Percentiles rank a stretch among this genome's conserved stretches.
Conservation (phyloP, 2,888 invertebrate genomes). For the Sialis fuliginosa region DNA sequence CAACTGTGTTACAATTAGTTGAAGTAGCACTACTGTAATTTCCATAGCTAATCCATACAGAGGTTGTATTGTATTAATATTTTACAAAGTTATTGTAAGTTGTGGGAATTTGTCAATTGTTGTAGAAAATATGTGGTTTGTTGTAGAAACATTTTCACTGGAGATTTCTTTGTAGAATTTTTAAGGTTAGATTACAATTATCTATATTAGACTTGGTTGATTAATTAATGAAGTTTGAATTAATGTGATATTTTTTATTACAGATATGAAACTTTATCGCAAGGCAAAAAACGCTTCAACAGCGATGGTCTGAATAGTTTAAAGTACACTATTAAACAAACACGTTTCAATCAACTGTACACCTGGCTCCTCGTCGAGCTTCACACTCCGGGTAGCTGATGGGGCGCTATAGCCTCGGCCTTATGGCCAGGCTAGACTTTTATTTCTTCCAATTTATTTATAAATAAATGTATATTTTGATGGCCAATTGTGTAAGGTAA, state of each 20-base stretch:
- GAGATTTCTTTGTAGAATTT: background rate
- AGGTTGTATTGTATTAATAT: too few relatives aligned
- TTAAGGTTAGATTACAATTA: background rate
- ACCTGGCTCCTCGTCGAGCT: constrained; percentile 69
- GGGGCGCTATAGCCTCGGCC: constrained; percentile 30
- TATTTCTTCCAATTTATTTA: too few relatives aligned
- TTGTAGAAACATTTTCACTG: too few relatives aligned
- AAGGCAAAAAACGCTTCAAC: constrained; percentile 65
- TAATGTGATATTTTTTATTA: constrained; percentile 14
- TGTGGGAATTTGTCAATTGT: too few relatives aligned
- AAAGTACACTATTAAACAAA: constrained; percentile 53
- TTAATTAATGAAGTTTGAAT: background rate
- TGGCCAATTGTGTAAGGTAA: too few relatives aligned
- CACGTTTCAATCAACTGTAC: constrained; percentile 53
- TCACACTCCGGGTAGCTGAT: constrained; percentile 49
- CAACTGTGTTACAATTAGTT: too few relatives aligned
- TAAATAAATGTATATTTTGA: too few relatives aligned
- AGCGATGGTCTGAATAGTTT: constrained; percentile 78
- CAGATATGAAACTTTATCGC: constrained; percentile 72
- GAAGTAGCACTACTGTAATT: too few relatives aligned
- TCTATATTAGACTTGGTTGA: background rate
- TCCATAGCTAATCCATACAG: too few relatives aligned
- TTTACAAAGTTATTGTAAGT: too few relatives aligned
- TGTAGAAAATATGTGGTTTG: too few relatives aligned
- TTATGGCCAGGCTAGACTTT: constrained; percentile 2